Evolutionary conservation across 2,888 invertebrate species (phyloP).

Genomic region (Coelinius sp.): DNA sequence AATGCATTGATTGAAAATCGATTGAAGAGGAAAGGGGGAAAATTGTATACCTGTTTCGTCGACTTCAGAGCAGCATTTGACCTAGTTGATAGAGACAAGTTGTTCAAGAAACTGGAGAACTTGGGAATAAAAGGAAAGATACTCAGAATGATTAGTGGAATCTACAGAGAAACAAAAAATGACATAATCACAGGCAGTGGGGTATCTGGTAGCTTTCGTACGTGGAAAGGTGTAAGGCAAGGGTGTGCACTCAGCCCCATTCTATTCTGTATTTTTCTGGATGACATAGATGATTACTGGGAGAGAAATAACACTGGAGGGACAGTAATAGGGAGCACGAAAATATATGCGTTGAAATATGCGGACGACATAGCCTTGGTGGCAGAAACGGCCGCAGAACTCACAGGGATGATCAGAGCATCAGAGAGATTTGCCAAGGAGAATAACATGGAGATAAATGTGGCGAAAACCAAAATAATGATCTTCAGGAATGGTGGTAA

Average conservation of each 20-base stretch:
- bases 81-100: slow-evolving; percentile 28
- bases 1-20: slow-evolving; percentile 33
- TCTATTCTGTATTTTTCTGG: slow-evolving; percentile 32
- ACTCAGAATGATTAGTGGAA: slow-evolving; percentile 16
- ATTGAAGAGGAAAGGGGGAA: slow-evolving; percentile 32
- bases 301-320: slow-evolving; percentile 34
- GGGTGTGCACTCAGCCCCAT: slow-evolving; percentile 42
- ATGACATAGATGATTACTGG: slow-evolving; percentile 39
- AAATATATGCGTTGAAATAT: slow-evolving; percentile 41
- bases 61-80: slow-evolving; percentile 45
- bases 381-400: slow-evolving; percentile 29
- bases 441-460: slow-evolving; percentile 38
- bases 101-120: slow-evolving; percentile 26
- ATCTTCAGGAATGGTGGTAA: slow-evolving; percentile 40
- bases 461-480: slow-evolving; percentile 38
- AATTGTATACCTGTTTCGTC: slow-evolving; percentile 24
- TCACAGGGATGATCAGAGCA: slow-evolving; percentile 32
- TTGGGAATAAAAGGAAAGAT: slow-evolving; percentile 14
- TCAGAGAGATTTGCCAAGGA: slow-evolving; percentile 31
- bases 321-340: slow-evolving; percentile 35
- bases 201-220: slow-evolving; percentile 29
- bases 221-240: slow-evolving; percentile 41
- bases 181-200: slow-evolving; percentile 24
- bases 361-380: slow-evolving; percentile 44
- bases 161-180: slow-evolving; percentile 36